These are phyloP conservation scores for Mionectes macconnelli DNA, from an alignment of 2,113 vertebrate species.

Conservation along the genomic window DNA sequence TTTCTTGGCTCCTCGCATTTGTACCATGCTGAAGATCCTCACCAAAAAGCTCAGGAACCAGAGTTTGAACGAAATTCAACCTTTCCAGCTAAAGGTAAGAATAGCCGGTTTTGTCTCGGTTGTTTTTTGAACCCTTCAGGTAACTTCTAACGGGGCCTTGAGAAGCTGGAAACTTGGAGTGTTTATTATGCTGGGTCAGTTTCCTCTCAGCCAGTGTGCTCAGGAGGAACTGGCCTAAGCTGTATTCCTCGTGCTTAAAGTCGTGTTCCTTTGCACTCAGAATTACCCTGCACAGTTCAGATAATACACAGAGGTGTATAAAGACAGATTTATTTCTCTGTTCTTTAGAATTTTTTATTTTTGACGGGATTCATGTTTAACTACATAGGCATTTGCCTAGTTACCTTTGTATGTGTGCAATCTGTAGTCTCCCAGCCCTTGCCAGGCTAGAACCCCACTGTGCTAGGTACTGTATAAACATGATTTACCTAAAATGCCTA, in stretches of 20 bases:
- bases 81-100: slow-evolving; percentile 89
- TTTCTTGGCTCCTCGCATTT: slow-evolving; percentile 28
- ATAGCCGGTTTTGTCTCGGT: neutral
- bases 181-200: neutral
- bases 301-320: neutral
- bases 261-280: neutral
- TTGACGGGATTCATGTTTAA: neutral
- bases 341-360: neutral
- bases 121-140: neutral
- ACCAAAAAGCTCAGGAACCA: slow-evolving; percentile 91
- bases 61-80: slow-evolving; percentile 87
- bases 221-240: neutral
- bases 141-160: neutral
- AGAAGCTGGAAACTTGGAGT: neutral
- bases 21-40: slow-evolving; percentile 85
- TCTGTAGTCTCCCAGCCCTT: neutral
- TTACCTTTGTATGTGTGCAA: neutral
- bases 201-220: neutral
- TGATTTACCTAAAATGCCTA: slow-evolving; percentile 4
- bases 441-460: neutral
- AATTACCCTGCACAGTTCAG: neutral
- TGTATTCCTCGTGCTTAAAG: neutral
- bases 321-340: neutral
- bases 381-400: neutral
- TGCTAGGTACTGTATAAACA: neutral